Evolutionary conservation across 2,797 vertebrate genomes (phyloP).

Genomic region (Chromobotia macracanthus): DNA sequence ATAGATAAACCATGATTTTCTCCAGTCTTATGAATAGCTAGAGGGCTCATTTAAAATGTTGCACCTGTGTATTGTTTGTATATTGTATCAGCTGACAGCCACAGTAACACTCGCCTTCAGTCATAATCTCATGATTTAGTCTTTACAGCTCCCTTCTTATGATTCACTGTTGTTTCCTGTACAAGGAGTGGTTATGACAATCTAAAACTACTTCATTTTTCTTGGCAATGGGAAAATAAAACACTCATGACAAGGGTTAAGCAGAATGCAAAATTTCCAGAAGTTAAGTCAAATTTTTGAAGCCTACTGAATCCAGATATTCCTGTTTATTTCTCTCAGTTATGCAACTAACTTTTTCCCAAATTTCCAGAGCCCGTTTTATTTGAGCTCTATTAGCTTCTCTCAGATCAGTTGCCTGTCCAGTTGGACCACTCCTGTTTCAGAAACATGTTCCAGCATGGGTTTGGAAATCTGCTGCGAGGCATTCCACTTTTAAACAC

Average conservation of each 20-base stretch:
- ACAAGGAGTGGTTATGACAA: neutral
- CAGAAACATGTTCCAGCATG: slow-evolving; percentile 62
- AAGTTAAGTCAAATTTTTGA: neutral
- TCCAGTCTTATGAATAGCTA: neutral
- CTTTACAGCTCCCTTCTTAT: neutral
- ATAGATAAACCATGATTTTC: too few species aligned
- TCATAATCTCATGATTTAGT: neutral
- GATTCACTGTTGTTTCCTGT: neutral
- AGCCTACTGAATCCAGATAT: neutral
- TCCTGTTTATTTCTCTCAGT: too few species aligned
- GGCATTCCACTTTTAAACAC: slow-evolving; percentile 10
- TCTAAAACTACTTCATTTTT: neutral
- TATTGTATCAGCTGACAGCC: neutral
- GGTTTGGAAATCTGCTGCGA: neutral
- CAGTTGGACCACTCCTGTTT: slow-evolving; percentile 28
- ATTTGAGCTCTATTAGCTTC: neutral
- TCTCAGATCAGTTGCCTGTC: slow-evolving; percentile 6
- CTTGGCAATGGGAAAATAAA: neutral
- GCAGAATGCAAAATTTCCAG: neutral
- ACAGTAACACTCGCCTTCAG: neutral
- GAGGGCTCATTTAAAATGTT: neutral
- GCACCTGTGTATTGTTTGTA: neutral
- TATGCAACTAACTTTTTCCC: neutral
- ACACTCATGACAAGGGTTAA: neutral
- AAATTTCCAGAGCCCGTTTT: slow-evolving; percentile 2